Evolutionary conservation across 2,113 vertebrate genomes (phyloP).

Genomic region (Neopipo cinnamomea): DNA sequence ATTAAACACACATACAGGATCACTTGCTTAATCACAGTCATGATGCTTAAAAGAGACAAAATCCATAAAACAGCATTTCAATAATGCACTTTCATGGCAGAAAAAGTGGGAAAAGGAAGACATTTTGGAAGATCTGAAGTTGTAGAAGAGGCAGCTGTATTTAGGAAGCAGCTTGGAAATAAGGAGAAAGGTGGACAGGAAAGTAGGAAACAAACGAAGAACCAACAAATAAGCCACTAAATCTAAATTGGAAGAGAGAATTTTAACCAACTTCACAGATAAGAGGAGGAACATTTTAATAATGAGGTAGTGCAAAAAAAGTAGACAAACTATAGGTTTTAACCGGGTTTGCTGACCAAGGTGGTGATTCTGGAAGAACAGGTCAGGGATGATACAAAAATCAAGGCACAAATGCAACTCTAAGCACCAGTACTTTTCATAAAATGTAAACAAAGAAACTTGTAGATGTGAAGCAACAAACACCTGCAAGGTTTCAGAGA

Average conservation of each 20-base stretch:
- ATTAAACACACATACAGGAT: not conserved
- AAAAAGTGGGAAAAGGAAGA: not conserved
- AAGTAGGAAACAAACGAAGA: not conserved
- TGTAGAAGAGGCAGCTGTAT: not conserved
- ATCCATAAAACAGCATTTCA: not conserved
- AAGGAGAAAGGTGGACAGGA: not conserved
- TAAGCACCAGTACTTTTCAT: slow-evolving; percentile 12
- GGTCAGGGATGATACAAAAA: not conserved
- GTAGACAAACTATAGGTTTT: not conserved
- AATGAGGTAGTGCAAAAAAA: slow-evolving; percentile 50
- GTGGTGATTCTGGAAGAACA: slow-evolving; percentile 25
- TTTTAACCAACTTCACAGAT: not conserved
- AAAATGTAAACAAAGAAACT: not conserved
- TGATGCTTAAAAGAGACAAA: not conserved
- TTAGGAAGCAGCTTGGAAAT: slow-evolving; percentile 3
- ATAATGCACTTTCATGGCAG: not conserved
- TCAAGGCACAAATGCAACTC: slow-evolving; percentile 42
- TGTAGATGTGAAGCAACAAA: not conserved
- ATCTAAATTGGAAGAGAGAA: not conserved
- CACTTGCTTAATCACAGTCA: not conserved
- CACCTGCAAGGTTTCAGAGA: not conserved
- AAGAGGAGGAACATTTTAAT: not conserved
- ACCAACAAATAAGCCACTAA: not conserved
- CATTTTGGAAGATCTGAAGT: not conserved
- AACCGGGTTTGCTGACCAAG: not conserved